Base-by-base conservation (phyloP, 2,797 vertebrate genomes). In the Amblyraja radiata region DNA sequence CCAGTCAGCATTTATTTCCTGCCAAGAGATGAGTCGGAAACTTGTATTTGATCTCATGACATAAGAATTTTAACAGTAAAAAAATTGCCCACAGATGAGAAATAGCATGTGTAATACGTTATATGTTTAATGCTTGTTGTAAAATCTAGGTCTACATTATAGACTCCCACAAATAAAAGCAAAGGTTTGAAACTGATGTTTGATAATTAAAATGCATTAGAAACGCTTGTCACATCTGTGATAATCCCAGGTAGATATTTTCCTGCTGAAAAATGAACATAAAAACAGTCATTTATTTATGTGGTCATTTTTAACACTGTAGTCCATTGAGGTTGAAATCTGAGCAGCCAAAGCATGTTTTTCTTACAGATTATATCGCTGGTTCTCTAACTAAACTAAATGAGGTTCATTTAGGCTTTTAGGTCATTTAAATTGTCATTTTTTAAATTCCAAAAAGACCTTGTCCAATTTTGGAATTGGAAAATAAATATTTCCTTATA, bases 31-130 rank as follows among this genome's bases (percentile, higher is more conserved):
- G 3, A 54, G 28, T 84, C 0, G 81, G 81, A 84, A 84, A 84
- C 9, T 84, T 84, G 5, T 84, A 84, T 84, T 84, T 84, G 81
- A 84, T 84, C 81, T 84, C 81, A 14, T 84, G 81, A n/a, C 81
- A n/a, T 61, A 84, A 84, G 46, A 61, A 61, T 84, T 28, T 84
- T 84, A 84, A 28, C 81, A n/a, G 23, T 84, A 61, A 84, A 84
- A 21, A 28, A 80, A 61, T 84, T 84, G 10, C 54, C 23, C 81
- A 61, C 81, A 84, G 25, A n/a, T 84, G 81, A 84, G 81, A 58
- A n/a, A 28, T 11, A 84, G 25, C 2, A 58, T 28, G 9, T 83
- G 54, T 28, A 84, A 84, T 84, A 84, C 28, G 0, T 61, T 84
- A 61, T 13, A 25, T 77, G 76, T 77, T 10, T 61, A 25, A 81